Base-by-base conservation (phyloP, 2,888 invertebrate genomes). In the Amiota minor region DNA sequence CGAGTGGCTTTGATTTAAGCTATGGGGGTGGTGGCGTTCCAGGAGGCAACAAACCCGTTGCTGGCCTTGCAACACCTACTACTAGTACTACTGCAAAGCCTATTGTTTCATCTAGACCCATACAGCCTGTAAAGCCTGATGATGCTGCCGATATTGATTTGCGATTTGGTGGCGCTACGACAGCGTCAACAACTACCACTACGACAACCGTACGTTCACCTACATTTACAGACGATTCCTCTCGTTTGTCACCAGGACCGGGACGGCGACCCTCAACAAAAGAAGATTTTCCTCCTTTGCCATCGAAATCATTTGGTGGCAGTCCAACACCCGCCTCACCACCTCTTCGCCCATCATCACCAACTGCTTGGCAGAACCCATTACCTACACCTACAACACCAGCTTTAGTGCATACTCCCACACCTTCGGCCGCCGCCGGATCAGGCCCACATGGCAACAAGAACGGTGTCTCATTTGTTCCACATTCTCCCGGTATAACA, bases 1-100 rank as follows among this genome's bases (percentile, higher is more conserved):
- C 89, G 0, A 88, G 82, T 6, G 88, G 87, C 16, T 78, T 86
- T 46, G 89, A 89, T 68, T 75, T 89, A 47, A 89, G 89, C 72
- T 89, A 89, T 74, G 81, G 84, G 4, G 83, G 88, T 9, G 80
- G 81, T 1, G 76, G 46, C 2, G 79, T 76, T 14, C 78, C 80
- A 3, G 72, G 73, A n/a, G 55, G 72, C 9, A 81, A 82, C 14
- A 81, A 82, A n/a, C 84, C 86, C 0, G 78, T 77, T 4, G 82
- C 79, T 50, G 88, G 85, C 0, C 62, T 87, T 61, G 82, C 86
- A 1, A 76, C 81, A 56, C 75, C 81, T 12, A 77, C 80, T 8
- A 77, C 76, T 0, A 77, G 73, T 10, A 79, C 78, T 10, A 77
- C 76, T 0, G 75, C 80, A 0, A 77, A 77, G 1, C 80, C 77